A percentile compares a stretch with the other conserved stretches of the same genome.
Evolutionary conservation across 2,797 vertebrate species (phyloP).

Genomic region (Sylvia borin): DNA sequence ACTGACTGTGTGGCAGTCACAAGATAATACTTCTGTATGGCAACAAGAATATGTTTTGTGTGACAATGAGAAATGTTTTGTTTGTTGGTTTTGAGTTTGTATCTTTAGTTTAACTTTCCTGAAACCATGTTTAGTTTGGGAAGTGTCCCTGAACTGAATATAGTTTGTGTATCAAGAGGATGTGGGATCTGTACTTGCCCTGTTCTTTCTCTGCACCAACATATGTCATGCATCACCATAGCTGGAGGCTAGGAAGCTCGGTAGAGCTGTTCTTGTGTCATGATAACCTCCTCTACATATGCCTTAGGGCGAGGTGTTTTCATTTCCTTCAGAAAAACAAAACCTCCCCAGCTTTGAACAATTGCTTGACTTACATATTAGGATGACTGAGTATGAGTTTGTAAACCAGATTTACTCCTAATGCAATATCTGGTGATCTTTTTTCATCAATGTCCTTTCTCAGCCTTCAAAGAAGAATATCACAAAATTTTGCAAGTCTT

Average conservation of each 20-base stretch:
- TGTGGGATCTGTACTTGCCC: neutral
- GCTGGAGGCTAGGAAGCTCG: neutral
- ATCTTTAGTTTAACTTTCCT: neutral
- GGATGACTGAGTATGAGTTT: neutral
- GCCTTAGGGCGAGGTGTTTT: neutral
- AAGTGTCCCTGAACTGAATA: neutral
- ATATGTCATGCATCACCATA: neutral
- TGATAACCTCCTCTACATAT: neutral
- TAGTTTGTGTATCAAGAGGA: neutral
- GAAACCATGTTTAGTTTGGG: neutral
- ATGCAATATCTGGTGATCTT: neutral
- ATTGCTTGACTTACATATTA: neutral
- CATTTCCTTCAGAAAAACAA: neutral
- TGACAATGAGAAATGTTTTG: neutral
- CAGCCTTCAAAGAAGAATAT: neutral
- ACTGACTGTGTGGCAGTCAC: neutral
- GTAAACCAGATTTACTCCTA: neutral
- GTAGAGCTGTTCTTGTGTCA: neutral
- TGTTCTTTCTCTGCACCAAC: neutral
- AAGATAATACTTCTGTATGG: neutral
- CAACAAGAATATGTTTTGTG: neutral
- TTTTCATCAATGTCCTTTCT: neutral
- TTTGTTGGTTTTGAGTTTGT: neutral
- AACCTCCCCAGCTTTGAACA: neutral
- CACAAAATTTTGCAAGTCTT: neutral